Conservation (phyloP, 2,113 vertebrate genomes). For the Morone chrysops region DNA sequence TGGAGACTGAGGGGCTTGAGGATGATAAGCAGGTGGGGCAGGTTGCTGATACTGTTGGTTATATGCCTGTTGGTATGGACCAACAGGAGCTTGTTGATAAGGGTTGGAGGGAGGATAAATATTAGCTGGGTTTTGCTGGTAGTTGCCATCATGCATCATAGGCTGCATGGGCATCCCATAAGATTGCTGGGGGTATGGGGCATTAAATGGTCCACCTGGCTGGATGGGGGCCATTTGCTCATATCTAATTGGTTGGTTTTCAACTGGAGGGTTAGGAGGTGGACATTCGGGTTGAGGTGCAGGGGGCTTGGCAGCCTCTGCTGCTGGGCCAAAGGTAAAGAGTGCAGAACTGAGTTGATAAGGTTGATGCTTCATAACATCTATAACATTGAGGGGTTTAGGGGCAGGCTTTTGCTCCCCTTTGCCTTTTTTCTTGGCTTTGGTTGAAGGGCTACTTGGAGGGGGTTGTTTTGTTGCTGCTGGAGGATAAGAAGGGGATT, state of each 20-base stretch:
- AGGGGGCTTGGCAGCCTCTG: conserved; percentile 79
- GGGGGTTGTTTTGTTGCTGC: conserved; percentile 88
- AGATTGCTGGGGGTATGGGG: conserved; percentile 79
- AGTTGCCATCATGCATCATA: conserved; percentile 80
- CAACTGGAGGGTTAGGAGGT: conserved; percentile 66
- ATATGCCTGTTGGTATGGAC: conserved; percentile 74
- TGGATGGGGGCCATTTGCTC: conserved; percentile 77
- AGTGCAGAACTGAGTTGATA: conserved; percentile 95
- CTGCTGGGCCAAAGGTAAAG: conserved; percentile 93
- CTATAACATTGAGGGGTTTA: conserved; percentile 92
- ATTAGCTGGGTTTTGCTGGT: conserved; percentile 75
- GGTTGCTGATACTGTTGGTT: conserved; percentile 79
- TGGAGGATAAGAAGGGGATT: conserved; percentile 92
- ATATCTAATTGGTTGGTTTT: conserved; percentile 81
- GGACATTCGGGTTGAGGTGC: conserved; percentile 64
- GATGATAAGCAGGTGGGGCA: conserved; percentile 70
- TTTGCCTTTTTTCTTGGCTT: conserved; percentile 86
- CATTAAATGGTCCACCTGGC: conserved; percentile 79
- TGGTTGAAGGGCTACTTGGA: conserved; percentile 74
- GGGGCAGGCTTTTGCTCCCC: conserved; percentile 86
- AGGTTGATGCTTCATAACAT: conserved; percentile 98
- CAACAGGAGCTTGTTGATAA: conserved; percentile 71
- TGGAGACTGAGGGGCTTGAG: conserved; percentile 67
- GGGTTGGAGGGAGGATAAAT: conserved; percentile 68
- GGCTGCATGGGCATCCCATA: conserved; percentile 84